Evolutionary conservation across 2,797 vertebrate species (phyloP).

Genomic region (Steatocranus sp.): DNA sequence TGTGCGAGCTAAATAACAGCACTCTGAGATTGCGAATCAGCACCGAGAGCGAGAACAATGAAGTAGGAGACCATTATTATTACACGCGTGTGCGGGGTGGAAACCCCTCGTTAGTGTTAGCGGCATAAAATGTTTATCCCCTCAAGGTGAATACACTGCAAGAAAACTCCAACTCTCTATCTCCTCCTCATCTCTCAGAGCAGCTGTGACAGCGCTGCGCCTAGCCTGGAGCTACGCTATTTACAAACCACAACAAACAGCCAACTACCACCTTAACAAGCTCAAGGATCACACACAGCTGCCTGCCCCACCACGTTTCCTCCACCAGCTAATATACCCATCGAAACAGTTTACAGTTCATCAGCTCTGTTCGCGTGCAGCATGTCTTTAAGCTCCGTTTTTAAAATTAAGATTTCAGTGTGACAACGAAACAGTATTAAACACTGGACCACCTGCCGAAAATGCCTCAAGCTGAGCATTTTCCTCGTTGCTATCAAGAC

Average conservation of each 20-base stretch:
- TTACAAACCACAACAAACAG: neutral
- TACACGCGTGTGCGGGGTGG: neutral
- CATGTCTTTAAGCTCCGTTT: accelerated
- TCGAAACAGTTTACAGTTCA: neutral
- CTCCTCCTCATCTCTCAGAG: neutral
- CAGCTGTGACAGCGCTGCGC: neutral
- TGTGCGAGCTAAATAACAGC: neutral
- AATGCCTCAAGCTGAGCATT: neutral
- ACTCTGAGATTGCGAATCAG: neutral
- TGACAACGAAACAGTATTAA: neutral
- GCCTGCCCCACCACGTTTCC: neutral
- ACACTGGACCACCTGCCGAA: neutral
- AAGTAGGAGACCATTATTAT: neutral
- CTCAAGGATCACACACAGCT: neutral
- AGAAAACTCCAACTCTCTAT: neutral
- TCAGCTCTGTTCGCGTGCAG: neutral
- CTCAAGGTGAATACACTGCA: accelerated
- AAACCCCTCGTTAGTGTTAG: neutral
- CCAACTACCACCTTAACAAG: neutral
- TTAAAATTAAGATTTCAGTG: neutral
- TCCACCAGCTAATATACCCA: neutral
- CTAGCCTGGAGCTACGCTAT: neutral
- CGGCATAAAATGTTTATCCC: neutral
- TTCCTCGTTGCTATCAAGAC: neutral
- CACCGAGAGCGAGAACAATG: neutral